Conservation (phyloP, 92 coral and sea anemone genomes). For the Palythoa grandiflora region DNA sequence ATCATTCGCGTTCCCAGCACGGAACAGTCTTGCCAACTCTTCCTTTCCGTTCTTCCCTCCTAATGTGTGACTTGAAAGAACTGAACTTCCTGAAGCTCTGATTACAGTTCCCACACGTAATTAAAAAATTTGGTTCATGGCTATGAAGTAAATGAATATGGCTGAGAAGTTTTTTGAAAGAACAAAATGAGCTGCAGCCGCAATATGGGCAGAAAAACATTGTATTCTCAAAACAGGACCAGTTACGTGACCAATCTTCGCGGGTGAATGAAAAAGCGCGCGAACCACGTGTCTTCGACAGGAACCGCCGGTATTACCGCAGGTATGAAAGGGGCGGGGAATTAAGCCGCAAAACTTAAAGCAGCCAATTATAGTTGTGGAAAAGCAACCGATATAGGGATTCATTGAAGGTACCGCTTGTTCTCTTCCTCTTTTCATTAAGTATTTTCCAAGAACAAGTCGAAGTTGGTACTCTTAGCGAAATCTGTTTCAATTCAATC, state of each 20-base stretch:
- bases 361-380: background rate
- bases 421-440: background rate
- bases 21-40: background rate
- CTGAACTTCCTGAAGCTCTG: slow-evolving; percentile 54
- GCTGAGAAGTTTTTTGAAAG: slow-evolving; percentile 41
- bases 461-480: background rate
- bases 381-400: background rate
- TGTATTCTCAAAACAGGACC: background rate
- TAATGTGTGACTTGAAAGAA: slow-evolving; percentile 75
- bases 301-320: background rate
- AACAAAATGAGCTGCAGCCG: background rate
- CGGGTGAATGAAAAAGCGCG: background rate
- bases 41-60: slow-evolving; percentile 55
- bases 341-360: background rate
- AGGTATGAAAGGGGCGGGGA: background rate
- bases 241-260: background rate
- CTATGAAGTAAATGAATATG: slow-evolving; percentile 63
- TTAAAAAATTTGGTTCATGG: slow-evolving; percentile 72
- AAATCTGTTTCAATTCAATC: background rate
- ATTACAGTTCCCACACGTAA: slow-evolving; percentile 64
- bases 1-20: slow-evolving; percentile 7
- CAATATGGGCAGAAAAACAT: background rate
- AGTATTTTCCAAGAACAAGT: background rate
- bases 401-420: background rate
- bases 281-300: background rate